Evolutionary conservation across 2,888 invertebrate genomes (phyloP).

Genomic region (Hetaerina titia): DNA sequence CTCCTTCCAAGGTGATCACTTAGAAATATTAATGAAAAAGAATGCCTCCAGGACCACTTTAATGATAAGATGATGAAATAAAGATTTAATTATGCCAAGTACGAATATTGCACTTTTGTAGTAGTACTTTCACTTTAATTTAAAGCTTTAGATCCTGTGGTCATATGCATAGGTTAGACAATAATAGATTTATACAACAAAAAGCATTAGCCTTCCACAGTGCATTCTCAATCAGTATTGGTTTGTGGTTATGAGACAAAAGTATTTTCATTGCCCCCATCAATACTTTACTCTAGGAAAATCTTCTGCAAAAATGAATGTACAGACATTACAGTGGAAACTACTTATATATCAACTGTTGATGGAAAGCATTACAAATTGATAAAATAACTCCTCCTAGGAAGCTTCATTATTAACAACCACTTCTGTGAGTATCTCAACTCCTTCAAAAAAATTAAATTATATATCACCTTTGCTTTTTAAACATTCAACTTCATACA

Average conservation of each 20-base stretch:
- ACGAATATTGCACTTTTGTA: too few species aligned
- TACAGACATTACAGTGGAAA: constrained; percentile 50
- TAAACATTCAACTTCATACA: constrained; percentile 17
- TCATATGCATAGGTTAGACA: too few species aligned
- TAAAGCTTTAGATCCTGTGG: too few species aligned
- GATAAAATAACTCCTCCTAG: background rate
- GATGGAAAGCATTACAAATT: constrained; percentile 34
- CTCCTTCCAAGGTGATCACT: too few species aligned
- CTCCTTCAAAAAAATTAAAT: background rate
- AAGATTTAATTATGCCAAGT: too few species aligned
- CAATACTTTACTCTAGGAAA: background rate
- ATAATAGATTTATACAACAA: too few species aligned
- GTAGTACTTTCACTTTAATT: too few species aligned
- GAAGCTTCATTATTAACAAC: background rate
- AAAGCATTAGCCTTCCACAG: too few species aligned
- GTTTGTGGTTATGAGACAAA: background rate
- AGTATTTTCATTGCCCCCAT: background rate
- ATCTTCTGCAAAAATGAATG: background rate
- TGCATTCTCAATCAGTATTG: too few species aligned
- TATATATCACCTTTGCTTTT: constrained; percentile 13
- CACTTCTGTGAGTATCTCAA: background rate
- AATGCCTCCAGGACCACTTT: too few species aligned
- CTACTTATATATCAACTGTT: constrained; percentile 41
- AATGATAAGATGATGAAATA: too few species aligned
- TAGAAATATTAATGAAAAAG: too few species aligned